These are phyloP conservation scores for Chaetorhynchus papuensis DNA, from an alignment of 2,113 vertebrate species.

Conservation along the genomic window DNA sequence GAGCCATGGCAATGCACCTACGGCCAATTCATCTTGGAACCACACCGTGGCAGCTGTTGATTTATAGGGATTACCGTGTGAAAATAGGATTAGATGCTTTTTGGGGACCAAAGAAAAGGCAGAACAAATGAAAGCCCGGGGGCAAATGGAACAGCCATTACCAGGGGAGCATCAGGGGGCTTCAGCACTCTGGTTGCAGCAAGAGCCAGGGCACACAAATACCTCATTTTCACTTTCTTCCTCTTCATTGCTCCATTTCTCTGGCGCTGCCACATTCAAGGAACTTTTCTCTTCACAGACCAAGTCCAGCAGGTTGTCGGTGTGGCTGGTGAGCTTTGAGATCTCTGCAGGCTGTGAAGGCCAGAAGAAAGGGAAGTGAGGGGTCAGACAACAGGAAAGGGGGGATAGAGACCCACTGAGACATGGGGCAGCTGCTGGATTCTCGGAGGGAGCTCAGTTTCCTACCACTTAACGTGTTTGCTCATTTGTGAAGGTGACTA, in stretches of 20 bases:
- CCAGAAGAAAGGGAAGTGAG: neutral
- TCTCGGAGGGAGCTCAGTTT: neutral
- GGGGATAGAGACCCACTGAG: accelerated
- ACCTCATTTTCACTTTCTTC: slow-evolving; percentile 73
- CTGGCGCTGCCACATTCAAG: slow-evolving; percentile 26
- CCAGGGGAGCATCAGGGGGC: neutral
- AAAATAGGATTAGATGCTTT: neutral
- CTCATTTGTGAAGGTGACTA: neutral
- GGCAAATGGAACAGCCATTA: neutral
- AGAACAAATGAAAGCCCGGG: neutral
- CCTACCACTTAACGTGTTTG: neutral
- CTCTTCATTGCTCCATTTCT: slow-evolving; percentile 55
- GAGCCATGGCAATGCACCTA: neutral
- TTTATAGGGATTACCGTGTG: neutral
- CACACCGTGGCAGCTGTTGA: accelerated
- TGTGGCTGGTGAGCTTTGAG: neutral
- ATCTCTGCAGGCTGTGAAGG: neutral
- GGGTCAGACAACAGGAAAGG: neutral
- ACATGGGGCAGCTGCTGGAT: neutral
- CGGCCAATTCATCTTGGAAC: neutral
- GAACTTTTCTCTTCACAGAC: slow-evolving; percentile 65
- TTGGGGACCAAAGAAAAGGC: neutral
- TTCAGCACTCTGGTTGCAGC: accelerated
- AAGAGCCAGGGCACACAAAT: neutral
- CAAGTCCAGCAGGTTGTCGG: slow-evolving; percentile 44